Percentiles rank a stretch among this genome's conserved stretches.
phyloP scores from a whole-genome alignment of 2,797 vertebrate genomes.

The Clamator glandarius region DNA sequence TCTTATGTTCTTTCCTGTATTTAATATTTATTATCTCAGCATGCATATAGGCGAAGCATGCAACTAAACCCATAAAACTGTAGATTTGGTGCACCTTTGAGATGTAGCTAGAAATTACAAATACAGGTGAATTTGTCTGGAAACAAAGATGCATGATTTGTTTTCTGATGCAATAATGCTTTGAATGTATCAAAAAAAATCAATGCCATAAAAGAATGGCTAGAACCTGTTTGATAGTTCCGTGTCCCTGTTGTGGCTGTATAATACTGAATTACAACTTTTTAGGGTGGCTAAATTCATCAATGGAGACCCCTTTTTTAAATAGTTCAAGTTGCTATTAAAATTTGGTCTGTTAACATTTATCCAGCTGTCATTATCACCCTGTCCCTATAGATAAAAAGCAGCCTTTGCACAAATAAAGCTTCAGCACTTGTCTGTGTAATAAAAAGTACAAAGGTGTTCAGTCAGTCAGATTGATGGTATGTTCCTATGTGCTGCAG shows the following conservation, averaged over 20 bases:
- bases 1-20: constrained; percentile 80
- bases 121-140: constrained; percentile 79
- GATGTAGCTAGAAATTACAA: constrained; percentile 82
- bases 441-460: constrained; percentile 25
- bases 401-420: constrained; percentile 69
- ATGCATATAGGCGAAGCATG: constrained; percentile 84
- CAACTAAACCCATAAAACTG: constrained; percentile 78
- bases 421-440: constrained; percentile 32
- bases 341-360: constrained; percentile 42
- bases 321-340: constrained; percentile 20
- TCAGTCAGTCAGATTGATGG: neutral
- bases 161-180: constrained; percentile 76
- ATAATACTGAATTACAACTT: neutral
- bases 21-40: constrained; percentile 88
- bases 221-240: constrained; percentile 42
- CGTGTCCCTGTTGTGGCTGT: constrained; percentile 46
- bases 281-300: constrained; percentile 23
- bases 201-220: constrained; percentile 63
- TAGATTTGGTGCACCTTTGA: constrained; percentile 86
- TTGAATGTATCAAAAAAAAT: constrained; percentile 69
- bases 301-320: neutral
- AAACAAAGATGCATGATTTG: constrained; percentile 77
- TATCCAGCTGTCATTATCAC: constrained; percentile 38
- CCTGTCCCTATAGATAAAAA: constrained; percentile 31
- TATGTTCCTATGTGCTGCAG: constrained; percentile 17